Base-by-base conservation (phyloP, 2,888 invertebrate species). In the Caenorhabditis doughertyi region DNA sequence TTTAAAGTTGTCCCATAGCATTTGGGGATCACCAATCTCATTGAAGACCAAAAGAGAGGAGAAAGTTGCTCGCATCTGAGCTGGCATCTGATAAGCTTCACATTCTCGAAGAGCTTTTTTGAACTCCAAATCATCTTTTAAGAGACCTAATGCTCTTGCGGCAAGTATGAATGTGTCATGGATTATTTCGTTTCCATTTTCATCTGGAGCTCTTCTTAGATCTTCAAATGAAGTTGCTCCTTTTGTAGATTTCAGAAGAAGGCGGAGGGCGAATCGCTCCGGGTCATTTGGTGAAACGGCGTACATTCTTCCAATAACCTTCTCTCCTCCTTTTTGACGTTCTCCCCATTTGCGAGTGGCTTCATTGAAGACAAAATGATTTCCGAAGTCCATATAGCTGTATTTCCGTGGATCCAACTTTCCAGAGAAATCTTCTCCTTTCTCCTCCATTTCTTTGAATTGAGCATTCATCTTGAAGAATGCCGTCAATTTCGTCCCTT, bases 201-300 rank as follows among this genome's bases (percentile, higher is more conserved):
- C 64, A 32, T 65, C 74, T 21, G 42, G 4, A 2, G 44, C 53
- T 2, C 64, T 65, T 18, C 65, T 23, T 7, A 74, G n/a, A 53
- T 44, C 29, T 23, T 74, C 74, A 16, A 74, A 74, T 2, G 74
- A 74, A 3, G 55, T 53, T 3, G 55, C 65, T 55, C 74, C 74
- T 7, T 23, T 64, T 0, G 27, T 42, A 13, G 39, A 23, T n/a
- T 65, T 44, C 25, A 74, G 55, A 11, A 74, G 64, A 16, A 74
- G 44, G 2, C 74, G 53, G 2, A 74, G 49, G 9, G 58, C 53
- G 27, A 44, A 74, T 55, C 74, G 16, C 53, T 74, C 74, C 1
- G 51, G 51, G n/a, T 74, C 74, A 27, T 21, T 27, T 1, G 74
- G 74, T 1, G 62, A 44, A 3, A 44, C 60, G 5, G 42, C 39